These are phyloP conservation scores for Zaprionus gabonicus DNA, from an alignment of 1,140 invertebrate genomes.

Conservation along the genomic window DNA sequence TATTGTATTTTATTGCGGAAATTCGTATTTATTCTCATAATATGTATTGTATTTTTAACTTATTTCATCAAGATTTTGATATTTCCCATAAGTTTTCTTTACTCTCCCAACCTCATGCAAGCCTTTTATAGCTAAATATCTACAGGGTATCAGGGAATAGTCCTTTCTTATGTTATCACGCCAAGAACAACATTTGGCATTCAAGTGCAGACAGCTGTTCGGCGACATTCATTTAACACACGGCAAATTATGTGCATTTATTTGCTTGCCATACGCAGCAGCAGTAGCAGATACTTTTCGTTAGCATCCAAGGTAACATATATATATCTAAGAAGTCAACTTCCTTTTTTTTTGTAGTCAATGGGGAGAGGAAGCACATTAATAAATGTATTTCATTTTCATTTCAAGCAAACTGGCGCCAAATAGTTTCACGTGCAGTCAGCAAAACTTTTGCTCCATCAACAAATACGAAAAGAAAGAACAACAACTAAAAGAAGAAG, in stretches of 20 bases:
- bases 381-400: conserved; percentile 66
- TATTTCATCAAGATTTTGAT: too few relatives aligned
- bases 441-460: conserved; percentile 52
- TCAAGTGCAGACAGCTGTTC: conserved; percentile 60
- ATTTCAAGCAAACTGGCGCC: conserved; percentile 46
- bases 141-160: conserved; percentile 22
- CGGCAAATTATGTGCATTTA: conserved; percentile 54
- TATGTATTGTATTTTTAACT: too few relatives aligned
- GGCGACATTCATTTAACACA: conserved; percentile 55
- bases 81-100: neutral
- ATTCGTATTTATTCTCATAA: too few relatives aligned
- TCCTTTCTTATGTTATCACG: conserved; percentile 10
- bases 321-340: neutral
- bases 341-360: neutral
- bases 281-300: conserved; percentile 30
- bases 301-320: conserved; percentile 19
- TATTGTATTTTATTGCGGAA: too few relatives aligned
- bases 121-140: neutral
- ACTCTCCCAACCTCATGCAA: neutral
- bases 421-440: conserved; percentile 59
- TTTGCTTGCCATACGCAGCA: conserved; percentile 23
- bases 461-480: conserved; percentile 35
- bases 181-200: conserved; percentile 48
- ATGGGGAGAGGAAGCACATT: conserved; percentile 29
- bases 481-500: conserved; percentile 7